A percentile compares a stretch with the other conserved stretches of the same genome.
These are phyloP conservation scores for Thecophora atra DNA, from an alignment of 2,888 invertebrate species.

Conservation along the genomic window DNA sequence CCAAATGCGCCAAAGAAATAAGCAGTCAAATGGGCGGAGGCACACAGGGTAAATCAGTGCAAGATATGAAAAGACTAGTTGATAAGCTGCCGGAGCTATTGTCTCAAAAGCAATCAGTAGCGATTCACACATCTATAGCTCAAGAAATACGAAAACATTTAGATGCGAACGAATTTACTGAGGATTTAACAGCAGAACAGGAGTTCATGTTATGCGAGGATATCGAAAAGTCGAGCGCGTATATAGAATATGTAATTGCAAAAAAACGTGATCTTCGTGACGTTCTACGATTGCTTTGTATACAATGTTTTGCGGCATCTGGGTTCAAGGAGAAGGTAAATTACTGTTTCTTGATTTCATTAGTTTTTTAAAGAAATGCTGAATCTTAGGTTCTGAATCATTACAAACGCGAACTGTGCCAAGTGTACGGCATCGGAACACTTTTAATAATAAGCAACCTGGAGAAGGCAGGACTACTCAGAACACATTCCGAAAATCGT, in stretches of 20 bases:
- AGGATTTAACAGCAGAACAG: conserved; percentile 85
- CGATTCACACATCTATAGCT: conserved; percentile 90
- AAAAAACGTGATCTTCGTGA: conserved; percentile 82
- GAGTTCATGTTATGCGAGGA: conserved; percentile 92
- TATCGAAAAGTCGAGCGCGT: conserved; percentile 86
- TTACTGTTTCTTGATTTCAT: conserved; percentile 16
- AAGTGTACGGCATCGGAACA: conserved; percentile 88
- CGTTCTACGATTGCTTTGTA: conserved; percentile 88
- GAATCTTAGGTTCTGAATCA: conserved; percentile 68
- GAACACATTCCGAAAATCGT: conserved; percentile 76
- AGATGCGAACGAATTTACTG: conserved; percentile 79
- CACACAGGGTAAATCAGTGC: conserved; percentile 87
- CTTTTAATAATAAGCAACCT: conserved; percentile 84
- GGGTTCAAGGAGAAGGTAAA: conserved; percentile 89
- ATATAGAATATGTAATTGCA: conserved; percentile 92
- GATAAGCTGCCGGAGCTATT: conserved; percentile 87
- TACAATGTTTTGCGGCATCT: conserved; percentile 91
- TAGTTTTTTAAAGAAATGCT: conserved; percentile 67
- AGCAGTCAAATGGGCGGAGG: conserved; percentile 86
- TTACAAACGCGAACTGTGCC: conserved; percentile 78
- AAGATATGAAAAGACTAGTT: conserved; percentile 94
- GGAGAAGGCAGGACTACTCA: conserved; percentile 85
- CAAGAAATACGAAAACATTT: conserved; percentile 89
- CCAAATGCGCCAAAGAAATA: conserved; percentile 86
- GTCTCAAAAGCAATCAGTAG: conserved; percentile 86